A percentile compares a stretch with the other conserved stretches of the same genome.
Conservation (phyloP, 2,888 invertebrate genomes). For the Trachelus iudaicus region DNA sequence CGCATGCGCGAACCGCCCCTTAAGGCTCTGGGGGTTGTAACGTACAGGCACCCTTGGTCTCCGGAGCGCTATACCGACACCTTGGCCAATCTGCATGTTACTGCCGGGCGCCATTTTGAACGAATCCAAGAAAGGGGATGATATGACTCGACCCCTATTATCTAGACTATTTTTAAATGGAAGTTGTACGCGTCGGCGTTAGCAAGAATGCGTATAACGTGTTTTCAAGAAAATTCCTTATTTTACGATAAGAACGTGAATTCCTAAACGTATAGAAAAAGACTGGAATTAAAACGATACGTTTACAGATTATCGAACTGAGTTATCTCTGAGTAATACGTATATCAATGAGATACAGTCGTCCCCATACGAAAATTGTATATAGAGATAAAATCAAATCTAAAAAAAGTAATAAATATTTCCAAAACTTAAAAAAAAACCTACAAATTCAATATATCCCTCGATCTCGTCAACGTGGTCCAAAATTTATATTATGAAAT, state of each 20-base stretch:
- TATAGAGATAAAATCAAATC: no score
- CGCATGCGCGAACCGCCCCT: constrained; percentile 64
- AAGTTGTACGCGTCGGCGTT: no score
- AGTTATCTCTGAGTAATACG: constrained; percentile 26
- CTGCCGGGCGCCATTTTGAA: constrained; percentile 58
- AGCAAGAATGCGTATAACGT: no score
- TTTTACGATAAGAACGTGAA: not conserved
- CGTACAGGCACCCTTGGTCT: constrained; percentile 40
- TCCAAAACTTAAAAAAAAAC: no score
- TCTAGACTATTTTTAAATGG: no score
- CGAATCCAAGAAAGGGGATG: constrained; percentile 38
- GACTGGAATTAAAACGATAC: not conserved
- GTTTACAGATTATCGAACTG: constrained; percentile 27
- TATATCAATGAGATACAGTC: not conserved
- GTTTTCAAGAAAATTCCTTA: not conserved
- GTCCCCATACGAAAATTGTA: no score
- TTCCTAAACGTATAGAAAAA: not conserved
- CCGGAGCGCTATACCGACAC: constrained; percentile 36
- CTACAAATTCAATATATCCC: no score
- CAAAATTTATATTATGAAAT: no score
- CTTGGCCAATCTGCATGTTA: constrained; percentile 64
- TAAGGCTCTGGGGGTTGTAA: constrained; percentile 42
- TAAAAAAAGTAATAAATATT: no score
- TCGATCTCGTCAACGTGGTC: accelerated
- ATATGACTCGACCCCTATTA: no score